Evolutionary conservation across 1,140 invertebrate species (phyloP), one percentile per base, ranked within the genome.

Genomic region (Sarcophaga bullata): DNA sequence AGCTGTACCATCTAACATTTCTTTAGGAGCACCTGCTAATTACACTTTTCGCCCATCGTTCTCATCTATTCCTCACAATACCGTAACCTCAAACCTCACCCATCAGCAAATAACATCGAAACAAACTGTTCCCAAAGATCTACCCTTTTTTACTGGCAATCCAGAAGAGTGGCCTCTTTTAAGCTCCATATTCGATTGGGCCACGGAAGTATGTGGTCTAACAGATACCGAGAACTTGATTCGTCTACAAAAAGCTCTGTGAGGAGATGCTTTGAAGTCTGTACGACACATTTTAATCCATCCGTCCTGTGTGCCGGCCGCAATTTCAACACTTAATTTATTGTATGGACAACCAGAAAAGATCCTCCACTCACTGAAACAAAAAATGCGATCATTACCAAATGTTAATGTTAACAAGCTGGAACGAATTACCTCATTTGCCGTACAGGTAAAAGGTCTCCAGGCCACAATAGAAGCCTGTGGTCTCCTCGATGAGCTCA

Each of bases 131-230:
- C 11, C 47, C 3, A 54, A 80, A 8, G 82, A 84, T 62, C 68
- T 84, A 48, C 84, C 84, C n/a, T 19, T 47, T 6, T 84, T 73
- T 68, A 78, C 49, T 17, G 84, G 84, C 2, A 82, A 81, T 17
- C 80, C 80, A 49, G 47, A 83, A 52, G 84, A 83, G 8, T 84
- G 84, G 82, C 62, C 83, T 17, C 50, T 81, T 13, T 84, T 84
- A 68, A 80, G 73, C 13, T 37, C 62, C 13, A 72, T 15, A 15
- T 84, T 19, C 58, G 48, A 84, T 7, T 54, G 72, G 46, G 81
- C 81, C 8, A 84, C 83, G n/a, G 15, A 46, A 13, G 13, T 84
- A 37, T 82, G 76, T 37, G 82, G 83, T 11, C 83, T 81, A 49
- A 50, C 54, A 19, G 62, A 82, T n/a, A 80, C 54, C 37, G 82